Evolutionary conservation across 1,140 invertebrate species (phyloP).

Genomic region (Magallana angulata): DNA sequence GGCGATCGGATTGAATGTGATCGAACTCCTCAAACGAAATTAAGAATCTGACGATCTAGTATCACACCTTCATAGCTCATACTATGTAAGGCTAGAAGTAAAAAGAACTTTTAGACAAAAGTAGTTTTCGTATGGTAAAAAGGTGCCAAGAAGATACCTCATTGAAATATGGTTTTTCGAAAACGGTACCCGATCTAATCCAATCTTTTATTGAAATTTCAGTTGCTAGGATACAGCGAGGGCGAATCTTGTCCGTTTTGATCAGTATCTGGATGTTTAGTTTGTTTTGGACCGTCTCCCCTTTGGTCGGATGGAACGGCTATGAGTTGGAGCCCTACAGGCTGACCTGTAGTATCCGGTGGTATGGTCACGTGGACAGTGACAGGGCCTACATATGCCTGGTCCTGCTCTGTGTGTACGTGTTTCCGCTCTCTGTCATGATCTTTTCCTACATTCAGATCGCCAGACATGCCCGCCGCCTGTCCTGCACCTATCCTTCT

Average conservation of each 20-base stretch:
- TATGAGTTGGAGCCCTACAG: conserved; percentile 29
- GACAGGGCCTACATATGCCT: conserved; percentile 9
- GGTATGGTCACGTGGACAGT: neutral
- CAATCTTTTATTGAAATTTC: neutral
- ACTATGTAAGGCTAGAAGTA: too few species aligned
- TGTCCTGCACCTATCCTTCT: neutral
- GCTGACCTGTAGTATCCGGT: conserved; percentile 42
- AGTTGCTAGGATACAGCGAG: conserved; percentile 16
- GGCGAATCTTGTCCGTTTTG: neutral
- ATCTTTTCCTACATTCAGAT: conserved; percentile 39
- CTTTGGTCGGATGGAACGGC: conserved; percentile 40
- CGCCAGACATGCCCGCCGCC: neutral
- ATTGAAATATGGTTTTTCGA: too few species aligned
- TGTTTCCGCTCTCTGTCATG: conserved; percentile 36
- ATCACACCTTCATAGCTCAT: too few species aligned
- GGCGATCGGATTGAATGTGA: too few species aligned
- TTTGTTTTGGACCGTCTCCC: conserved; percentile 47
- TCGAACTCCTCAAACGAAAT: too few species aligned
- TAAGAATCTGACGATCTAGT: too few species aligned
- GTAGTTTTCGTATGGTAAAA: too few species aligned
- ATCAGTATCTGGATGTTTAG: conserved; percentile 31
- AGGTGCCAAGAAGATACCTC: too few species aligned
- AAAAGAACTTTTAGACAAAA: too few species aligned
- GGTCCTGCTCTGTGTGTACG: conserved; percentile 14
- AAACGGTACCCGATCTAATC: too few species aligned